A percentile compares a stretch with the other conserved stretches of the same genome.
phyloP scores from a whole-genome alignment of 2,113 vertebrate species.

The Eclectus roratus region DNA sequence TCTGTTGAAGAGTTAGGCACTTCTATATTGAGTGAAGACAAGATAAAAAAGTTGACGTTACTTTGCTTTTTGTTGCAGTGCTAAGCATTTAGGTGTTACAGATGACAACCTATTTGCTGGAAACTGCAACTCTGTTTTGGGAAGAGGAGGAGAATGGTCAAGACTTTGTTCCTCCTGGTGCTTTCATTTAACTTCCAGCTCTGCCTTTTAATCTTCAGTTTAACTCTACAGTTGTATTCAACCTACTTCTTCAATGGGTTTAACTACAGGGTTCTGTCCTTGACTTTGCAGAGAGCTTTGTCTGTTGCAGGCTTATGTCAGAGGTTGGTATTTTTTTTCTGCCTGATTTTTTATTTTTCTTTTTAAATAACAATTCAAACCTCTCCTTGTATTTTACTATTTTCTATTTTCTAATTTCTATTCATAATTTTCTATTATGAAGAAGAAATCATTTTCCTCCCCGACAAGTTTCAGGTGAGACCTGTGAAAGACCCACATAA shows the following conservation, averaged over 20 bases:
- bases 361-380: background rate
- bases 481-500: background rate
- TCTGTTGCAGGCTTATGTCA: background rate
- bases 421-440: background rate
- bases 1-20: background rate
- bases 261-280: background rate
- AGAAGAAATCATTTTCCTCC: background rate
- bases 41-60: background rate
- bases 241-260: background rate
- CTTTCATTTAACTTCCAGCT: background rate
- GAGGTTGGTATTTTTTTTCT: background rate
- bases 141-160: background rate
- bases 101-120: background rate
- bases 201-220: background rate
- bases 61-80: background rate
- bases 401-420: background rate
- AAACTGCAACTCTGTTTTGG: background rate
- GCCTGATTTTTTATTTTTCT: background rate
- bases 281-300: background rate
- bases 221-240: background rate
- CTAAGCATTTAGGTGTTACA: background rate
- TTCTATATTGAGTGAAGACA: background rate
- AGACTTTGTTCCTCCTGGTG: background rate
- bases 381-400: background rate
- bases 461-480: background rate